A percentile compares a stretch with the other conserved stretches of the same genome.
phyloP scores from a whole-genome alignment of 2,888 invertebrate genomes.

The Ganaspis brasiliensis region DNA sequence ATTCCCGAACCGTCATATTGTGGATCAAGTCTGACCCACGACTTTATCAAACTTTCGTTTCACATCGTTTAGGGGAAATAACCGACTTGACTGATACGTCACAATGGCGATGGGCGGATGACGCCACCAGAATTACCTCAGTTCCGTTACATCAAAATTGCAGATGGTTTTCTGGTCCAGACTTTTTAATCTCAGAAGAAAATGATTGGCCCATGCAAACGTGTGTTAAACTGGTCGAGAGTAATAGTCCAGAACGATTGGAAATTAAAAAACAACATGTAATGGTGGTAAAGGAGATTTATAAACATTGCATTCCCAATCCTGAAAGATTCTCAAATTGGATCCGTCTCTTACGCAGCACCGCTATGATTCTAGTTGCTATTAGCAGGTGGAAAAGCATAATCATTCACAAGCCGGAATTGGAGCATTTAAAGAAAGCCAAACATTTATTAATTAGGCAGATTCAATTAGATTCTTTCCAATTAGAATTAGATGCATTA shows the following conservation, averaged over 20 bases:
- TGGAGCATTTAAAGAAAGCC: neutral
- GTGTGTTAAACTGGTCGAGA: neutral
- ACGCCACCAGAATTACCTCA: conserved; percentile 42
- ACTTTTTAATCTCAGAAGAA: neutral
- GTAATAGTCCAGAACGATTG: neutral
- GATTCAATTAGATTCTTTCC: neutral
- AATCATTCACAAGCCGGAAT: neutral
- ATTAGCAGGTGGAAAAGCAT: neutral
- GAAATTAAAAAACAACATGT: neutral
- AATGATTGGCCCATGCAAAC: neutral
- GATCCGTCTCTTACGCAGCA: neutral
- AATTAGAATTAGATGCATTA: neutral
- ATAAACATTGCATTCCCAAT: neutral
- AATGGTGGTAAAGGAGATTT: neutral
- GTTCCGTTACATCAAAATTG: neutral
- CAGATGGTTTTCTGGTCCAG: neutral
- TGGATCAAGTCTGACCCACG: conserved; percentile 56
- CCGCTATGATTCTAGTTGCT: neutral
- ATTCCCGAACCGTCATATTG: conserved; percentile 56
- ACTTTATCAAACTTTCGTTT: conserved; percentile 50
- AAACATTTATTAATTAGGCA: neutral
- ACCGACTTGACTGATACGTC: conserved; percentile 52
- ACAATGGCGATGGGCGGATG: conserved; percentile 64
- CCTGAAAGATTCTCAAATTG: neutral
- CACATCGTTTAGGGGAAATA: conserved; percentile 62